Evolutionary conservation across 1,140 invertebrate genomes (phyloP).

Genomic region (Rhynchophorus ferrugineus): DNA sequence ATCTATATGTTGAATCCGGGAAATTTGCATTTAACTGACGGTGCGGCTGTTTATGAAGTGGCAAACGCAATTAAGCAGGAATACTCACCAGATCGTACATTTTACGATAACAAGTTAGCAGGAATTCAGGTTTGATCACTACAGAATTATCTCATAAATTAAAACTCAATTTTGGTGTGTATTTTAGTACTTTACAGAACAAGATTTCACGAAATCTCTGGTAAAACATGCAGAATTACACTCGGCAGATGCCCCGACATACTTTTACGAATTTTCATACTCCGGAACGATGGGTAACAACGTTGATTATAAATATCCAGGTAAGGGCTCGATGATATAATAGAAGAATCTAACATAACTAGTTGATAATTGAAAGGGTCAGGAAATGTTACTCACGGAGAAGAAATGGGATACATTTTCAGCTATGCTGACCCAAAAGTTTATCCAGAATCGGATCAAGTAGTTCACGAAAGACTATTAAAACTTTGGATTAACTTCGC

Average conservation of each 20-base stretch:
- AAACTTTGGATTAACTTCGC: slow-evolving; percentile 57
- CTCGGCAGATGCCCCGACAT: slow-evolving; percentile 22
- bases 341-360: background rate
- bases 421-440: background rate
- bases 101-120: slow-evolving; percentile 9
- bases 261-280: slow-evolving; percentile 31
- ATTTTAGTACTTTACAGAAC: slow-evolving; percentile 17
- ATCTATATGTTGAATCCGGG: slow-evolving; percentile 1
- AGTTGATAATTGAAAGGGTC: background rate
- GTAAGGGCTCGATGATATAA: background rate
- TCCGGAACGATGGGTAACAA: slow-evolving; percentile 12
- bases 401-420: slow-evolving; percentile 17
- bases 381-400: slow-evolving; percentile 14
- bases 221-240: slow-evolving; percentile 21
- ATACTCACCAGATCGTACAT: slow-evolving; percentile 15
- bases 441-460: slow-evolving; percentile 7
- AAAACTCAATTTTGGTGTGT: background rate
- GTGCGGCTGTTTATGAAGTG: background rate
- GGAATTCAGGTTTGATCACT: slow-evolving; percentile 6
- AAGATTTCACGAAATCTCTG: slow-evolving; percentile 9
- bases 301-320: slow-evolving; percentile 6
- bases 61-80: slow-evolving; percentile 14
- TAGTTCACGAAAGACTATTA: slow-evolving; percentile 41
- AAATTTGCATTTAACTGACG: slow-evolving; percentile 6
- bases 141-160: too few species aligned